Conservation (phyloP, 2,113 vertebrate genomes). For the Rhineura floridana region DNA sequence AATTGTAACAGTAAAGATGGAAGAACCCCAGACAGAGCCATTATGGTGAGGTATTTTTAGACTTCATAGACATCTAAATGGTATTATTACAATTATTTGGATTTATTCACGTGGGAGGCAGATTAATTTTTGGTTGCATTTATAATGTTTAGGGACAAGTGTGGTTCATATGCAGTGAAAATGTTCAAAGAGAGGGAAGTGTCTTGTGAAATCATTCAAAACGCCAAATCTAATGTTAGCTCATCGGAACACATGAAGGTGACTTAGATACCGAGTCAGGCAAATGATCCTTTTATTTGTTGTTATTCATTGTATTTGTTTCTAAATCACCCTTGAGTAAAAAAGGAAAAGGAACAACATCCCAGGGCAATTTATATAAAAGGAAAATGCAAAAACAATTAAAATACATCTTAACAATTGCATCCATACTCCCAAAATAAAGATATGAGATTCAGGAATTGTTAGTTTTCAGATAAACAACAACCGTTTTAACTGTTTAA, state of each 20-base stretch:
- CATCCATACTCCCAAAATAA: neutral
- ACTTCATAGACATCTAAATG: neutral
- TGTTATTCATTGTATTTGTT: neutral
- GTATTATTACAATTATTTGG: neutral
- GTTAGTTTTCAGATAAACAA: neutral
- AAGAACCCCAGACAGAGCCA: conserved; percentile 36
- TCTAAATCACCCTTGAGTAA: neutral
- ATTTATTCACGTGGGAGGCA: neutral
- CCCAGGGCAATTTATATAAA: neutral
- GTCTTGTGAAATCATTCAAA: neutral
- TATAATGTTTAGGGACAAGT: neutral
- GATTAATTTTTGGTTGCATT: neutral
- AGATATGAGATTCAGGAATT: neutral
- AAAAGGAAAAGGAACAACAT: too few species aligned
- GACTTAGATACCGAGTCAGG: too few species aligned
- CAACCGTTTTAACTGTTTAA: neutral
- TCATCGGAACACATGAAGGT: neutral
- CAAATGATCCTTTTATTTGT: too few species aligned
- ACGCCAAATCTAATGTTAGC: neutral
- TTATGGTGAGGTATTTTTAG: conserved; percentile 19
- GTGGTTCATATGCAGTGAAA: neutral
- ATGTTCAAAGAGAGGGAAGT: neutral
- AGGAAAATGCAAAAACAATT: neutral
- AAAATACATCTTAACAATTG: neutral
- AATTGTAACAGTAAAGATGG: conserved; percentile 32